phyloP scores from a whole-genome alignment of 2,113 vertebrate species.

The Psephotus haematonotus region DNA sequence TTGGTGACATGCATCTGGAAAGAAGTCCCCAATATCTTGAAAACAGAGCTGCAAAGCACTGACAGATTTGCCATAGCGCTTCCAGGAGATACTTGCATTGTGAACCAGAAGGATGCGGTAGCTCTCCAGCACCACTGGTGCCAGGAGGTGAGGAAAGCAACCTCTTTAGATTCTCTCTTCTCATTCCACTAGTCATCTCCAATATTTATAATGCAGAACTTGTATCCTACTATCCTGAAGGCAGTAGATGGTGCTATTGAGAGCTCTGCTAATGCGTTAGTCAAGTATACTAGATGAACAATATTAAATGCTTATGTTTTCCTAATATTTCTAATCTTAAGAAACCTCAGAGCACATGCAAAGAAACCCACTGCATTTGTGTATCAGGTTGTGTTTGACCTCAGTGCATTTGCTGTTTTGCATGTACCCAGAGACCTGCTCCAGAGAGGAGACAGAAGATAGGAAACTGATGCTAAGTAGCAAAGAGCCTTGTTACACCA shows the following conservation, averaged over 20 bases:
- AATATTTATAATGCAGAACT: background rate
- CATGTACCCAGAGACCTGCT: background rate
- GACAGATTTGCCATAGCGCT: background rate
- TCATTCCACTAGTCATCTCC: background rate
- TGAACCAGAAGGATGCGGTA: background rate
- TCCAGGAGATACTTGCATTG: background rate
- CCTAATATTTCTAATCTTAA: background rate
- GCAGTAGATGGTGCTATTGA: conserved; percentile 52
- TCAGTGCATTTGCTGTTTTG: background rate
- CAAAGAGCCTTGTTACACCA: background rate
- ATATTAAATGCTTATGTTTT: background rate
- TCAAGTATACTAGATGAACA: background rate
- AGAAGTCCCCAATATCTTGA: background rate
- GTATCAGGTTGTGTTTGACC: background rate
- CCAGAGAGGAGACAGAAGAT: background rate
- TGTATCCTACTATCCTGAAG: background rate
- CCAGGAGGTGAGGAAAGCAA: background rate
- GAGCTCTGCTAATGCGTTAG: background rate
- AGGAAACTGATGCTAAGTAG: background rate
- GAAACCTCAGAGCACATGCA: background rate
- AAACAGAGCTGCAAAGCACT: background rate
- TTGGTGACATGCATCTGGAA: background rate
- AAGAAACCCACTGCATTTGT: background rate
- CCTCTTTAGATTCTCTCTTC: background rate
- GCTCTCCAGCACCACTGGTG: background rate